Base-by-base conservation (phyloP, 2,797 vertebrate species). In the Pseudochaenichthys georgianus region DNA sequence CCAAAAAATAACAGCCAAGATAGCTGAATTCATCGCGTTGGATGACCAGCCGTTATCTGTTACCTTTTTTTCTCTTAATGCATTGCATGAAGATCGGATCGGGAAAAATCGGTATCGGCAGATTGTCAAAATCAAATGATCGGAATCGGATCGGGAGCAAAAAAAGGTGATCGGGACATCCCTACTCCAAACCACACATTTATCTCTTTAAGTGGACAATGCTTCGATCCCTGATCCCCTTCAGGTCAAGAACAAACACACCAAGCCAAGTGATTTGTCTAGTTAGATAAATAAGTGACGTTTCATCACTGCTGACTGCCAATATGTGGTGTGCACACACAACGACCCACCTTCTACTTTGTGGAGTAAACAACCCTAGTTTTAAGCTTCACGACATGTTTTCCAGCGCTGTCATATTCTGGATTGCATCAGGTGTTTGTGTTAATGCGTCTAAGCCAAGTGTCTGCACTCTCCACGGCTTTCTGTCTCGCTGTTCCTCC, bases 381-480 rank as follows among this genome's bases (percentile, higher is more conserved):
- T 31, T 9, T 13, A 19, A 19, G 16, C 21, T 6, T 42, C 43
- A 23, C 16, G 21, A 2, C 38, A 38, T 34, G 60, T 17, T 34
- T 58, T 17, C 16, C 46, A 9, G 23, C 15, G 13, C 43, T 2
- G 9, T 45, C 9, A 16, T 13, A 13, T 2, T 21, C 31, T 15
- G 15, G 13, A 28, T 41, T 54, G 10, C 46, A 53, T 63, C 53
- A 61, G 43, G 69, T 73, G 54, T 76, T 78, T 1, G 12, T 31
- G 21, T 77, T 62, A 62, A 46, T 47, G 19, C 54, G 53, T 70
- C 55, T 23, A 62, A 62, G 3, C 64, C 0, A 11, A 67, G 28
- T 46, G 45, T 38, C 34, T 52, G 23, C 17, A 5, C 43, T 64
- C 43, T 64, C 55, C 59, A 54, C 5, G 11, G 16, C 41, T 21